Evolutionary conservation across 2,888 invertebrate genomes (phyloP), one percentile per base, ranked within the genome.

Genomic region (Acronicta aceris): DNA sequence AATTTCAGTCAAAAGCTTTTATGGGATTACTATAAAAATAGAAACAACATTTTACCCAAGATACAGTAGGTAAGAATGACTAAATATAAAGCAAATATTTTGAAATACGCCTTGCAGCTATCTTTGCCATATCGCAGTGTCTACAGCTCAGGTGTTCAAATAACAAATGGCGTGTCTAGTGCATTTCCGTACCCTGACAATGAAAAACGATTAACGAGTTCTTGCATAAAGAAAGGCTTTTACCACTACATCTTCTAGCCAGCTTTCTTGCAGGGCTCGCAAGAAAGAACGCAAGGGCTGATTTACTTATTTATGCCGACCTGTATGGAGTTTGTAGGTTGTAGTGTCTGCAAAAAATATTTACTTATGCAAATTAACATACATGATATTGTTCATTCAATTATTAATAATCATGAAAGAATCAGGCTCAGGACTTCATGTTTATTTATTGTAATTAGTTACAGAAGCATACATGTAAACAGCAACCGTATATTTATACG

Each of bases 61-160:
- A 30, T 10, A 30, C 38, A 38, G n/a, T 38, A n/a, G n/a, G n/a
- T 38, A 38, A n/a, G 38, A n/a, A 38, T n/a, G 38, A 38, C 7
- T 38, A 5, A 38, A 7, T 36, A 13, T 38, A n/a, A n/a, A 38
- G 38, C 38, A 38, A 38, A 38, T 38, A 38, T 38, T 38, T 38
- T 38, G 38, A 38, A 38, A 38, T 38, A 38, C 38, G 38, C n/a
- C 38, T 38, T 38, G 5, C 36, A 38, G 38, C 5, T 38, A 38
- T 38, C 38, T 13, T 6, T 38, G n/a, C 38, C 38, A 38, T 38
- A 38, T 38, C 36, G 36, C 38, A n/a, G 25, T 43, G 57, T 56
- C 43, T 41, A 46, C 36, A 42, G 38, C 17, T 54, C 53, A 68
- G 61, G 17, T 68, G 61, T 67, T 40, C 40, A 46, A 66, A 67